Evolutionary conservation across 2,113 vertebrate genomes (phyloP), one percentile per base, ranked within the genome.

Genomic region (Gnathochromis pfefferi): DNA sequence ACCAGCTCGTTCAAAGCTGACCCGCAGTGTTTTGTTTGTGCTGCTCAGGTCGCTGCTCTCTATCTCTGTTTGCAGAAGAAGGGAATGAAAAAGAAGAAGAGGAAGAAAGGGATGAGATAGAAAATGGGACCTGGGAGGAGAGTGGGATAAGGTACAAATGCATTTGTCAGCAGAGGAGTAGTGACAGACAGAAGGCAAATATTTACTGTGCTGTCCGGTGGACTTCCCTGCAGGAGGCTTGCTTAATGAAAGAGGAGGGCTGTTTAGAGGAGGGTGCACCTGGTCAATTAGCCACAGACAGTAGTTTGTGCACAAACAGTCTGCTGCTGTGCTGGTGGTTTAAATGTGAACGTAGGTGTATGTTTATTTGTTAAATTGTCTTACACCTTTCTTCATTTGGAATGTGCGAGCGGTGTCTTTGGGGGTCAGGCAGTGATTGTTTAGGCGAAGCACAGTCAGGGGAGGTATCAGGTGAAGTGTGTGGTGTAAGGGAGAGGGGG

Each of bases 161-260:
- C 63, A 23, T 68, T 45, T 84, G 86, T 88, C 84, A 92, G 90
- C 85, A 87, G 73, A 90, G 70, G 87, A 85, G 84, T 40, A 63
- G 49, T 92, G 82, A 89, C 79, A 88, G 89, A 90, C 87, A 88
- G 49, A 70, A 65, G 63, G 81, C 89, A 94, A 96, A 95, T 94
- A 96, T 96, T 96, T 94, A 91, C 89, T 6, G 5, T 75, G 80
- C 80, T 90, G 89, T 83, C 91, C 12, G 9, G 16, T 78, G 14
- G 57, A 89, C 88, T 86, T 90, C 87, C 51, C 92, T 87, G 80
- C 16, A 13, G 86, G 83, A 87, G 85, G 83, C 55, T 73, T 9
- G 58, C 84, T 83, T 93, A 93, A 93, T 94, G 89, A 95, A 91
- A 93, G 91, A 88, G 26, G 57, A 88, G 12, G 78, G 86, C 7